phyloP scores from a whole-genome alignment of 1,140 invertebrate species.

The Helicoverpa armigera region DNA sequence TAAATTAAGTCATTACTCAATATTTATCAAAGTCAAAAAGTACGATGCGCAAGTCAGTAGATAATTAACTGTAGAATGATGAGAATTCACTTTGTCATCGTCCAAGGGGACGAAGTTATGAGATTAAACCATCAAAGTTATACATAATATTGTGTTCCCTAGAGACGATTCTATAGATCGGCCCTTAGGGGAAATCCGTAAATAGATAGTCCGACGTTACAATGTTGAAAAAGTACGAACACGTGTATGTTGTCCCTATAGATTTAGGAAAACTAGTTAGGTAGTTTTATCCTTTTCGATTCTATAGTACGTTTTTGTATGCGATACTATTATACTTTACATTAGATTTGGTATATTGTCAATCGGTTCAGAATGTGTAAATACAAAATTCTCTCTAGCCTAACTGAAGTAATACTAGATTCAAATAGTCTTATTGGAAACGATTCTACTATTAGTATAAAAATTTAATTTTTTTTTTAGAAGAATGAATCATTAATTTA shows the following conservation, averaged over 20 bases:
- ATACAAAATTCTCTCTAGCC: too few relatives aligned
- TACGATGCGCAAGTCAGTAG: conserved; percentile 4
- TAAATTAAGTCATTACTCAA: background rate
- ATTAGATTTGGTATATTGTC: too few relatives aligned
- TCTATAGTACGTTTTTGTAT: too few relatives aligned
- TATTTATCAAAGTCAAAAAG: conserved; percentile 27
- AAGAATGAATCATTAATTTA: too few relatives aligned
- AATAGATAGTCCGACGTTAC: background rate
- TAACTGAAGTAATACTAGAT: too few relatives aligned
- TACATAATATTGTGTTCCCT: background rate
- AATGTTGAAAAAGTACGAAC: background rate
- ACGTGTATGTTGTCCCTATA: background rate
- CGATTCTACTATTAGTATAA: too few relatives aligned
- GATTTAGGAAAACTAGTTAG: background rate
- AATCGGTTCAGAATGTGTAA: too few relatives aligned
- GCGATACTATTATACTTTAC: too few relatives aligned
- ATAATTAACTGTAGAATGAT: conserved; percentile 24
- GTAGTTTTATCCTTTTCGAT: too few relatives aligned
- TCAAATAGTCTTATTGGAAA: too few relatives aligned
- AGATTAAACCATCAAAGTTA: conserved; percentile 21
- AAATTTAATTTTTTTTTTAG: too few relatives aligned
- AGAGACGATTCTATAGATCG: background rate
- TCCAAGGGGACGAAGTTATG: conserved; percentile 11
- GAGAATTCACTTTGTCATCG: conserved; percentile 24
- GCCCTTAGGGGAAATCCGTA: background rate